phyloP scores from a whole-genome alignment of 2,888 invertebrate species.

The Scelioninae gen. 1 region DNA sequence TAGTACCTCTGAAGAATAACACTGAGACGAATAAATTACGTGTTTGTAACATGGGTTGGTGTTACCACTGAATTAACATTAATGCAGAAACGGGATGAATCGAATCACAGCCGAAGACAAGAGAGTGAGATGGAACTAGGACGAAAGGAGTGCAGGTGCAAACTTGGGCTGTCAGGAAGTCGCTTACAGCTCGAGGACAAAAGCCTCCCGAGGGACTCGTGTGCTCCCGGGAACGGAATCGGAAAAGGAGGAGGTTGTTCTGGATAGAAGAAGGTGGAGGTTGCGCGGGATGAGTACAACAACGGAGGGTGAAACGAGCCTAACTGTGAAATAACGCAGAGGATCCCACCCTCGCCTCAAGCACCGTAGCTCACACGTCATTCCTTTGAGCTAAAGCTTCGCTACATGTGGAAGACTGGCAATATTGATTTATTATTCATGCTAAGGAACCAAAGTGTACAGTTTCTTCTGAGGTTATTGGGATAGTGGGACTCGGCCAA shows the following conservation, averaged over 20 bases:
- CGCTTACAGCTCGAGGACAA: constrained; percentile 84
- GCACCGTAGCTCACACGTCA: constrained; percentile 80
- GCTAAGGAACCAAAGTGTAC: constrained; percentile 72
- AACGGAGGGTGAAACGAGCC: constrained; percentile 76
- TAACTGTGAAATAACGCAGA: constrained; percentile 84
- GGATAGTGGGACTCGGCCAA: constrained; percentile 72
- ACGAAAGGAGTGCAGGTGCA: constrained; percentile 83
- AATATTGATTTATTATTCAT: constrained; percentile 84
- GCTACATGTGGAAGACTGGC: constrained; percentile 74
- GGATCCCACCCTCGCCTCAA: constrained; percentile 75
- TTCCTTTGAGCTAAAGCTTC: constrained; percentile 74
- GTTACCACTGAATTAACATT: constrained; percentile 75
- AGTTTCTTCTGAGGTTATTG: constrained; percentile 79
- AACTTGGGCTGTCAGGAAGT: constrained; percentile 84
- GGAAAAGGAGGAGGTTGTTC: constrained; percentile 72
- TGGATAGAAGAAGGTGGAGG: constrained; percentile 71
- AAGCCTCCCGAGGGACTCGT: constrained; percentile 83
- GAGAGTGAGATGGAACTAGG: constrained; percentile 52
- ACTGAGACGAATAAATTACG: constrained; percentile 79
- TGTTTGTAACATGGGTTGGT: constrained; percentile 69
- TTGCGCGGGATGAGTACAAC: constrained; percentile 67
- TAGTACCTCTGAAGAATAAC: constrained; percentile 50
- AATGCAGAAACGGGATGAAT: constrained; percentile 61
- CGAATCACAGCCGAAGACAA: constrained; percentile 32
- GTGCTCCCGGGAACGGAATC: constrained; percentile 76